Percentiles rank a stretch among this genome's conserved stretches.
phyloP scores from a whole-genome alignment of 1,140 invertebrate species.

The Pinna nobilis region DNA sequence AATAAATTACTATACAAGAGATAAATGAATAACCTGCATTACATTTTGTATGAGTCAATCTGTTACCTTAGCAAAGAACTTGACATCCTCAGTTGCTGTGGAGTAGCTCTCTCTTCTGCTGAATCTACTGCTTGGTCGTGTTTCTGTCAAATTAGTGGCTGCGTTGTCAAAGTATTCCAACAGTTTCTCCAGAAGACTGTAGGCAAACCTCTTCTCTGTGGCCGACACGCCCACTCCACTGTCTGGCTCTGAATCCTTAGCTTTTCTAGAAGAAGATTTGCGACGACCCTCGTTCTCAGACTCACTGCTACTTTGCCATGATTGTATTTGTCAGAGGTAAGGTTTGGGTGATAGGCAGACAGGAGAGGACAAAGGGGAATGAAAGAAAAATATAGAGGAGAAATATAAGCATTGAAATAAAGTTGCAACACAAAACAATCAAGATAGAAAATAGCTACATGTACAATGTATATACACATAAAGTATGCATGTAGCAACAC shows the following conservation, averaged over 20 bases:
- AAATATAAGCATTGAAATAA: constrained; percentile 10
- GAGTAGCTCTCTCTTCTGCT: constrained; percentile 95
- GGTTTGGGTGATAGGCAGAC: too few species aligned
- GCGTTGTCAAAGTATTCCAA: constrained; percentile 98
- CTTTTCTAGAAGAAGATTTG: constrained; percentile 63
- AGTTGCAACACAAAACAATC: too few species aligned
- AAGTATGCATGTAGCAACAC: too few species aligned
- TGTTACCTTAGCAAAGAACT: constrained; percentile 97
- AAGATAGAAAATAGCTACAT: too few species aligned
- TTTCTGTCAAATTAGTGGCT: constrained; percentile 96
- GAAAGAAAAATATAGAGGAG: constrained; percentile 4
- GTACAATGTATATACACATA: too few species aligned
- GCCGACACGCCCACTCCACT: constrained; percentile 66
- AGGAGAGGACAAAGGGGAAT: not conserved
- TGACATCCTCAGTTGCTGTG: constrained; percentile 97
- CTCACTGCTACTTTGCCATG: constrained; percentile 25
- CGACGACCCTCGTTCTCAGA: not conserved
- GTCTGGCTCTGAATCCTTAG: constrained; percentile 64
- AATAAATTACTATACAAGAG: too few species aligned
- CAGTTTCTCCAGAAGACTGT: constrained; percentile 96
- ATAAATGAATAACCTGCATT: too few species aligned
- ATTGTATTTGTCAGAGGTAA: too few species aligned
- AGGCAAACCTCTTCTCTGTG: constrained; percentile 85
- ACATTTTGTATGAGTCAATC: not conserved
- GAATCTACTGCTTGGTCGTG: constrained; percentile 95